phyloP scores from a whole-genome alignment of 2,113 vertebrate genomes.

The Cyprinodon variegatus region DNA sequence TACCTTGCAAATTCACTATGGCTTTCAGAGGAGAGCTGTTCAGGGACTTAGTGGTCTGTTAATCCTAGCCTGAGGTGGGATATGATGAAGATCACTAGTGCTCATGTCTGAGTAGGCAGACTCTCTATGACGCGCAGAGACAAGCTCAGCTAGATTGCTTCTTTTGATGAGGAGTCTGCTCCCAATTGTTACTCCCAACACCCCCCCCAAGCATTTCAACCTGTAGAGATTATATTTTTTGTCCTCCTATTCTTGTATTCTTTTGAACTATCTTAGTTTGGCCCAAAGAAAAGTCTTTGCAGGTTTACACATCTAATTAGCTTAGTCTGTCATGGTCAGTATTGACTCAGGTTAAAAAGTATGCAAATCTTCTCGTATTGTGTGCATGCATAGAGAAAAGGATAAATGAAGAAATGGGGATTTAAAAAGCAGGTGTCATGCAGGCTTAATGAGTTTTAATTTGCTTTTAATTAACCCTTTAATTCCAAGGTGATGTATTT shows the following conservation, averaged over 20 bases:
- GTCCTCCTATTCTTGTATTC: constrained; percentile 62
- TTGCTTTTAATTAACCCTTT: constrained; percentile 82
- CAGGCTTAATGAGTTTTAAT: constrained; percentile 78
- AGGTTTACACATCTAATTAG: constrained; percentile 78
- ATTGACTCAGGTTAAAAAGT: constrained; percentile 78
- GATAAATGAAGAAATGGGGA: constrained; percentile 60
- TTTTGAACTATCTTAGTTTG: constrained; percentile 67
- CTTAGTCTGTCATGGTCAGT: constrained; percentile 68
- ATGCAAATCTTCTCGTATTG: constrained; percentile 65
- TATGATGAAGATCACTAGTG: constrained; percentile 72
- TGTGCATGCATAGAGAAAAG: constrained; percentile 62
- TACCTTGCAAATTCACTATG: constrained; percentile 31
- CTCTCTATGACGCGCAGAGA: constrained; percentile 47
- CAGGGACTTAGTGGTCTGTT: constrained; percentile 67
- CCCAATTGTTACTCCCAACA: constrained; percentile 62
- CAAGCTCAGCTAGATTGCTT: constrained; percentile 71
- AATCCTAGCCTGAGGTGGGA: constrained; percentile 74
- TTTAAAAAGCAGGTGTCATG: constrained; percentile 78
- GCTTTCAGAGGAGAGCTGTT: constrained; percentile 53
- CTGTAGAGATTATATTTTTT: constrained; percentile 64
- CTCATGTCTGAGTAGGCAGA: constrained; percentile 64
- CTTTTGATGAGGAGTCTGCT: constrained; percentile 73
- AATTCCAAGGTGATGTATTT: constrained; percentile 64
- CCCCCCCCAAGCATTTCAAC: constrained; percentile 67
- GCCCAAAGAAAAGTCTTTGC: constrained; percentile 45